Percentiles rank a stretch among this genome's conserved stretches.
Conservation (phyloP, 2,797 vertebrate species). For the Echeneis naucrates region DNA sequence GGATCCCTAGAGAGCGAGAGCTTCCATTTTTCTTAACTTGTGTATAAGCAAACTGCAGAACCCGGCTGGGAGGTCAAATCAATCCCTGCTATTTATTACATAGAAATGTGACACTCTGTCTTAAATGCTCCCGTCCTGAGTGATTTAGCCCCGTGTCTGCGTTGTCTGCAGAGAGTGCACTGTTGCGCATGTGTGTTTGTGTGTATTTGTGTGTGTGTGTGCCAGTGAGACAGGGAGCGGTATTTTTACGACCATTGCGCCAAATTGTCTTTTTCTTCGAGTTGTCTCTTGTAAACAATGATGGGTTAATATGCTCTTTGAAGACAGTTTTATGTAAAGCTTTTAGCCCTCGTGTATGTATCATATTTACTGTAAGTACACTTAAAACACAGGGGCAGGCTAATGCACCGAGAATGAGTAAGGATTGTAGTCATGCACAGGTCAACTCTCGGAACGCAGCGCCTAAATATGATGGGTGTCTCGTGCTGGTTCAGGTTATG, state of each 20-base stretch:
- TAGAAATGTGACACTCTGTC: slow-evolving; percentile 95
- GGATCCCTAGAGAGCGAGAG: slow-evolving; percentile 88
- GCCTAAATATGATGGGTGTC: slow-evolving; percentile 81
- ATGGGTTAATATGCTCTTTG: slow-evolving; percentile 88
- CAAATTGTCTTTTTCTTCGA: slow-evolving; percentile 86
- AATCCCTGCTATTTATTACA: slow-evolving; percentile 99
- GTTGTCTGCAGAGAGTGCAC: slow-evolving; percentile 77
- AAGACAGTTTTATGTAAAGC: slow-evolving; percentile 90
- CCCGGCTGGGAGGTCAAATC: slow-evolving; percentile 95
- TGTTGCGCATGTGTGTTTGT: slow-evolving; percentile 33
- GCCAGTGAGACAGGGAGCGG: slow-evolving; percentile 71
- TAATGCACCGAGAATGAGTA: slow-evolving; percentile 79
- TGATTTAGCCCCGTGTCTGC: slow-evolving; percentile 90
- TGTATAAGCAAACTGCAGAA: slow-evolving; percentile 91
- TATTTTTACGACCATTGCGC: slow-evolving; percentile 85
- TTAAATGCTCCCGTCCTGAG: slow-evolving; percentile 93
- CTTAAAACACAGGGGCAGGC: slow-evolving; percentile 84
- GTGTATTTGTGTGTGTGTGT: slow-evolving; percentile 54
- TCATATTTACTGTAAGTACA: slow-evolving; percentile 92
- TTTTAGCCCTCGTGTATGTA: slow-evolving; percentile 89
- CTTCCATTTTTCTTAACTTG: slow-evolving; percentile 93
- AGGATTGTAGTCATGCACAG: slow-evolving; percentile 76
- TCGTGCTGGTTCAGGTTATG: slow-evolving; percentile 55
- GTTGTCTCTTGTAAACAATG: slow-evolving; percentile 89
- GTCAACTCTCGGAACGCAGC: slow-evolving; percentile 76